These are phyloP conservation scores for Phania funesta DNA, from an alignment of 2,888 invertebrate species.

Conservation along the genomic window DNA sequence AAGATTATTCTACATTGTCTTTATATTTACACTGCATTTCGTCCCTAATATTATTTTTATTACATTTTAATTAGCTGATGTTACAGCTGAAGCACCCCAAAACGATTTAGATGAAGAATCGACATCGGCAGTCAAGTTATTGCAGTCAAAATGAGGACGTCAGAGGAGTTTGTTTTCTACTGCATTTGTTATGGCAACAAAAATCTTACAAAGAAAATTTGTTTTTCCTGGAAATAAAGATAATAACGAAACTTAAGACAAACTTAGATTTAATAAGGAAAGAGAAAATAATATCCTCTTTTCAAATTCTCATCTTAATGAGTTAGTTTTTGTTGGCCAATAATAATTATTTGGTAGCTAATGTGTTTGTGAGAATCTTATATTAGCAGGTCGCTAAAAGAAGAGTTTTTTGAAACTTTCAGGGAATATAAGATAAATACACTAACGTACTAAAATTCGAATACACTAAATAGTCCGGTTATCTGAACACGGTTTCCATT, in stretches of 20 bases:
- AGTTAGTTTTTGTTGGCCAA: too few species aligned
- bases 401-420: too few species aligned
- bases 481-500: too few species aligned
- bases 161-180: background rate
- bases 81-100: conserved; percentile 69
- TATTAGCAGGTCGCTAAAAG: too few species aligned
- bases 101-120: conserved; percentile 67
- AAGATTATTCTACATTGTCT: conserved; percentile 27
- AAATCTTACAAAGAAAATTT: conserved; percentile 1
- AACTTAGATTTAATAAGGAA: background rate
- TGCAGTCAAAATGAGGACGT: background rate
- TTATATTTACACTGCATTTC: conserved; percentile 1
- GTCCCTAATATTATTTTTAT: conserved; percentile 12
- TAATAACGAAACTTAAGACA: background rate
- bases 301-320: conserved; percentile 18
- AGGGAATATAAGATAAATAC: too few species aligned
- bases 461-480: too few species aligned
- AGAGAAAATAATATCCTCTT: background rate
- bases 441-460: too few species aligned
- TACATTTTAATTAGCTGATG: conserved; percentile 70
- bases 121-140: background rate
- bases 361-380: too few species aligned
- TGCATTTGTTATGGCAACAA: background rate
- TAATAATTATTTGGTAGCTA: too few species aligned
- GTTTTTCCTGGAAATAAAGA: conserved; percentile 5